Base-by-base conservation (phyloP, 1,140 invertebrate species). In the Drosophila simulans region DNA sequence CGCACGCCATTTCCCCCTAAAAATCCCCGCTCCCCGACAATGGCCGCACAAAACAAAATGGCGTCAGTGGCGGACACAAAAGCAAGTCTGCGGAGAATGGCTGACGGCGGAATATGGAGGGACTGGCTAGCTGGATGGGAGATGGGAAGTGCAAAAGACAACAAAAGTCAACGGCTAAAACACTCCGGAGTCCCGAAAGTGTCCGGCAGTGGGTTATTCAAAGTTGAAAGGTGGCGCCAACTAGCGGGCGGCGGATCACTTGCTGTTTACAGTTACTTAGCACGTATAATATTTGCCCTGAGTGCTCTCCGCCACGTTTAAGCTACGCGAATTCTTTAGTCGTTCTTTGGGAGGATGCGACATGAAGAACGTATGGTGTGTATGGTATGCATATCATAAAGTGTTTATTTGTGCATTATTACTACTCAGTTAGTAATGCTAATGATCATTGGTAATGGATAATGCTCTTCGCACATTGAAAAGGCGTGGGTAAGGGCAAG, bases 81-180 rank as follows among this genome's bases (percentile, higher is more conserved):
- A 71, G 66, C 48, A 43, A 57, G 52, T 54, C 53, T 60, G 54
- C 22, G 39, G 27, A 31, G 27, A 51, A 56, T 43, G 55, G 51
- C 55, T 39, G 43, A 39, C 43, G 56, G 49, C 34, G 49, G 42
- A 40, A 40, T 10, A 31, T 51, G 40, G 46, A 5, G 46, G 46
- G 31, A 17, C 5, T 4, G 37, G 13, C 12, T 13, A 13, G 37
- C 11, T 13, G 37, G 37, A 42, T 25, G 1, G 17, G 53, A 13
- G 45, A 37, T 40, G 70, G 72, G 15, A 58, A 59, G 71, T 48
- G 48, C 68, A 69, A 74, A 69, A 71, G 75, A 77, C 79, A 82
- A 88, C 83, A 88, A 83, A 79, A 83, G 84, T 89, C 80, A 82
- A 79, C 66, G 70, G 72, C 82, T 78, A 77, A 81, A 86, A 78